Base-by-base conservation (phyloP, 2,888 invertebrate genomes). In the Cantharis nigra region DNA sequence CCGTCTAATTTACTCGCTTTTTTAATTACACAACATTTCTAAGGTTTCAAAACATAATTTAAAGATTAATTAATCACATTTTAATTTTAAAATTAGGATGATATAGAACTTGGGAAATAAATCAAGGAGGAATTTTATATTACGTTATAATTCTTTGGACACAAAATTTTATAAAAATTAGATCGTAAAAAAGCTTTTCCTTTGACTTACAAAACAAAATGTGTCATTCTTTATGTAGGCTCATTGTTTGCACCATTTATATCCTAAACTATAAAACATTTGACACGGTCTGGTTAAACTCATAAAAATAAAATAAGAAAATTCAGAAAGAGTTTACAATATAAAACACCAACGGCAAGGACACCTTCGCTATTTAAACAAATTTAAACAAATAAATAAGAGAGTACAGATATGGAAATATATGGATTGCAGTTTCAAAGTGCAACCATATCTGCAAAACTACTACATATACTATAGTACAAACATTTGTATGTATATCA, bases 231-330 rank as follows among this genome's bases (percentile, higher is more conserved):
- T 76, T 77, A 77, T 78, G 71, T 74, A 72, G 26, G 67, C 72
- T 69, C 72, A 78, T 78, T 78, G 74, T 72, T 75, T 77, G 30
- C 49, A 72, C 28, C 69, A 67, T 69, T 74, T 74, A 74, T 67
- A 70, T 64, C 76, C 67, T 77, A 69, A 77, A 77, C 76, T 77
- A 77, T 77, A 77, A 74, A 77, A 71, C 77, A 77, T 77, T 77
- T 74, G 71, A 71, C 77, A 77, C 63, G 63, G 49, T 74, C 71
- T 71, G 69, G 77, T 77, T 74, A 77, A 69, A 63, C 49, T 62
- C 71, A 63, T 33, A 67, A 74, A 77, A 71, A 74, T 69, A 77
- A 77, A 70, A 69, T 73, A 67, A 65, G 73, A 26, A 70, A 70
- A 67, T 67, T 70, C 67, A 20, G 26, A 69, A 62, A 30, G 49